phyloP scores from a whole-genome alignment of 2,113 vertebrate species.

The Daboia siamensis region DNA sequence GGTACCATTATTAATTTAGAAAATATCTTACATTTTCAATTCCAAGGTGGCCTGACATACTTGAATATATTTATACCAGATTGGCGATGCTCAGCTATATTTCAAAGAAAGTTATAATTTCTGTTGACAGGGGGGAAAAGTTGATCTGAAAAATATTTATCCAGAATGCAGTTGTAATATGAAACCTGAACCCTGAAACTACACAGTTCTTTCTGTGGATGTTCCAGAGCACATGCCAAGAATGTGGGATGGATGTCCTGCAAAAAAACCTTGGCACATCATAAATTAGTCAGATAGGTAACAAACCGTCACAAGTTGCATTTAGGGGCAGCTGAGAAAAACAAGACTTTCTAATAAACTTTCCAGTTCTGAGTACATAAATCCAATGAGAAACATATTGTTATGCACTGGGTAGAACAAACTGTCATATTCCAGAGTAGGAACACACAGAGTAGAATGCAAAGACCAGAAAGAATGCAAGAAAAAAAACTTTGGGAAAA shows the following conservation, averaged over 20 bases:
- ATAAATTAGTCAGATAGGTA: neutral
- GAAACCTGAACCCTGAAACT: neutral
- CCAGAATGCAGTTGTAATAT: neutral
- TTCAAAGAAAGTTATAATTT: neutral
- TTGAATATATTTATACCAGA: neutral
- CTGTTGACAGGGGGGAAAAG: neutral
- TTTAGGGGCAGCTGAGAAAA: neutral
- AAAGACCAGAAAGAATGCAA: neutral
- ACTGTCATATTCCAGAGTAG: neutral
- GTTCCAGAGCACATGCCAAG: neutral
- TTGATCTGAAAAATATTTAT: neutral
- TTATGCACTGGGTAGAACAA: fast-evolving
- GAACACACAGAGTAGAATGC: neutral
- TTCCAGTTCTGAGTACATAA: neutral
- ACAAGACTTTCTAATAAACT: neutral
- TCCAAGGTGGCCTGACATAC: neutral
- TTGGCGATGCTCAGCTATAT: too few relatives aligned
- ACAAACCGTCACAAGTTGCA: conserved; percentile 11
- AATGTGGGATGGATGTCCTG: neutral
- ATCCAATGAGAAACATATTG: neutral
- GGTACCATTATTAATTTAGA: neutral
- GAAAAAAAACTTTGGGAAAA: neutral
- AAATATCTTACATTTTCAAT: neutral
- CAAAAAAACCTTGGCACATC: fast-evolving
- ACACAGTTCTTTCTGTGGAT: neutral